Evolutionary conservation across 1,140 invertebrate species (phyloP).

Genomic region (Venustaconcha ellipsiformis): DNA sequence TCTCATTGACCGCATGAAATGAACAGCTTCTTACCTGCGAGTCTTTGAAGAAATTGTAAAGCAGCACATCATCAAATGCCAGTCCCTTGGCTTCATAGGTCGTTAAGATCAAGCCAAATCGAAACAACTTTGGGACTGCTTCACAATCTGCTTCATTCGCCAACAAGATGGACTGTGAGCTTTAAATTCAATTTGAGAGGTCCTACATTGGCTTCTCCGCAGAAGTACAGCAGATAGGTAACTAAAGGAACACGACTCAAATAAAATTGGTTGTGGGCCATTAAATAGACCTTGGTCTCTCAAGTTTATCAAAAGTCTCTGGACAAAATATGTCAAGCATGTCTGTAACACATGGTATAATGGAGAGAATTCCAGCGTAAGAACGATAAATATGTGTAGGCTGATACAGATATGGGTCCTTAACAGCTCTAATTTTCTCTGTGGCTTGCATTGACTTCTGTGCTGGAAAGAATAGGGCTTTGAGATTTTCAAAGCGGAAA

Average conservation of each 20-base stretch:
- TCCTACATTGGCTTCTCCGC: constrained; percentile 32
- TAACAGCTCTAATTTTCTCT: constrained; percentile 44
- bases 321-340: constrained; percentile 61
- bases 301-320: constrained; percentile 61
- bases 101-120: constrained; percentile 41
- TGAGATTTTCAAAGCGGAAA: constrained; percentile 64
- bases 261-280: constrained; percentile 58
- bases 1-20: too few relatives aligned
- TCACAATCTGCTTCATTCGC: constrained; percentile 40
- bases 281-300: constrained; percentile 61
- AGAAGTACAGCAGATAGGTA: constrained; percentile 45
- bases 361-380: constrained; percentile 59
- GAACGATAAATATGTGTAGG: constrained; percentile 64
- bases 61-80: constrained; percentile 55
- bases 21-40: constrained; percentile 34
- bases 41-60: constrained; percentile 58
- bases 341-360: constrained; percentile 61
- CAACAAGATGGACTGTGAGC: constrained; percentile 50
- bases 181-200: constrained; percentile 52
- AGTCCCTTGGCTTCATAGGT: constrained; percentile 55
- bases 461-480: constrained; percentile 59
- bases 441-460: constrained; percentile 43
- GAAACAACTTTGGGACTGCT: constrained; percentile 39
- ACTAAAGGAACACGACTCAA: constrained; percentile 58
- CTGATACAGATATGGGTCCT: constrained; percentile 48